These are phyloP conservation scores for Drosophila asahinai DNA, from an alignment of 1,140 invertebrate genomes.

Conservation along the genomic window DNA sequence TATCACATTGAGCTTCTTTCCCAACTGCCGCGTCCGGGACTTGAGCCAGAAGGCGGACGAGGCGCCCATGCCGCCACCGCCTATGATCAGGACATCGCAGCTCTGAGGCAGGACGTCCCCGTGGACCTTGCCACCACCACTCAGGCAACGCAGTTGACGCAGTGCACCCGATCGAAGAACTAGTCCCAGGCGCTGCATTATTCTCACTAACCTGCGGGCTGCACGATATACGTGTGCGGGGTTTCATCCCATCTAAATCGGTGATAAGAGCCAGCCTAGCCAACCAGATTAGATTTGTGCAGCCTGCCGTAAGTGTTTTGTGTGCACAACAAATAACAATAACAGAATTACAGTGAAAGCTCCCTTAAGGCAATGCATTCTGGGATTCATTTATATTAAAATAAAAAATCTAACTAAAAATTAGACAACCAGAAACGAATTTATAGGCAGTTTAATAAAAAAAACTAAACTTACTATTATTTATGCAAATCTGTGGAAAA, in stretches of 20 bases:
- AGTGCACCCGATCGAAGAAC: slow-evolving; percentile 39
- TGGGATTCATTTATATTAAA: no score
- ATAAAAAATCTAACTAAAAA: no score
- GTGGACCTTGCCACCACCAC: slow-evolving; percentile 1
- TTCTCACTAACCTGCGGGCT: slow-evolving; percentile 40
- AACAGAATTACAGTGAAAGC: slow-evolving; percentile 10
- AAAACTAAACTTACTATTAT: no score
- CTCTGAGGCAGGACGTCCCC: slow-evolving; percentile 79
- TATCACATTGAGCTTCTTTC: slow-evolving; percentile 88
- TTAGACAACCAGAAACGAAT: no score
- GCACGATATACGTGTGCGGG: neutral
- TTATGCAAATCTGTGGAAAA: no score
- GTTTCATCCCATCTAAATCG: slow-evolving; percentile 4
- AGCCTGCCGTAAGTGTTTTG: slow-evolving; percentile 34
- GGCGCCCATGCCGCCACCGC: slow-evolving; percentile 96
- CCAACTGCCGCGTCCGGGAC: slow-evolving; percentile 87
- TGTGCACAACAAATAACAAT: slow-evolving; percentile 16
- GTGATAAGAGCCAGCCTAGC: slow-evolving; percentile 37
- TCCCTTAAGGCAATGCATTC: neutral
- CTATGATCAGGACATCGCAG: slow-evolving; percentile 95
- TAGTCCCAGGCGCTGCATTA: slow-evolving; percentile 57
- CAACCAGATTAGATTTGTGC: slow-evolving; percentile 65
- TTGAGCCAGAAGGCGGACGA: slow-evolving; percentile 97
- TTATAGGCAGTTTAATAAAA: no score
- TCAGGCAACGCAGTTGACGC: slow-evolving; percentile 17